A percentile compares a stretch with the other conserved stretches of the same genome.
These are phyloP conservation scores for Melikaiella ostensackeni DNA, from an alignment of 2,888 invertebrate species.

Conservation along the genomic window DNA sequence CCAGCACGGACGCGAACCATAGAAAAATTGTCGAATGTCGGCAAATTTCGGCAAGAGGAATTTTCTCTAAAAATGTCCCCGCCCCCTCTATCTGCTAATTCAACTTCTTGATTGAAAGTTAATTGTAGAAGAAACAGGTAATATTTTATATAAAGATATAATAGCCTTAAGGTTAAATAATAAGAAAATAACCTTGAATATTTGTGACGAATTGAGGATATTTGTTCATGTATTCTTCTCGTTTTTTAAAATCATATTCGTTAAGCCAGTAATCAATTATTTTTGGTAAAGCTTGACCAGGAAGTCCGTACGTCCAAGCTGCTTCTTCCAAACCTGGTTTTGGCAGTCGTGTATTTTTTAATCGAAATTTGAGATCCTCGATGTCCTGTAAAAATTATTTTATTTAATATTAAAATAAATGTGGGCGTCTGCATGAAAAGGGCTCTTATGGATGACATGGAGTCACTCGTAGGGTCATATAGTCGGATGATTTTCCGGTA, in stretches of 20 bases:
- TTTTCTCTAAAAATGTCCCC: no score
- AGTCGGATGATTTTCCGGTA: no score
- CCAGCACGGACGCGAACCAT: no score
- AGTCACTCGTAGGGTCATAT: no score
- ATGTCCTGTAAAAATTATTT: conserved; percentile 65
- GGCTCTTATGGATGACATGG: no score
- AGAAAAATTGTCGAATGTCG: no score
- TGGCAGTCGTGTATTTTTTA: conserved; percentile 68
- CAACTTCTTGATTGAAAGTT: not conserved
- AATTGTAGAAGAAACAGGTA: no score
- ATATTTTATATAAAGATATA: no score
- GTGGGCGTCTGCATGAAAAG: no score
- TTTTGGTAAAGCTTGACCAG: conserved; percentile 74
- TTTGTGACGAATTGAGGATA: conserved; percentile 75
- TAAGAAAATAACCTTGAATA: conserved; percentile 61
- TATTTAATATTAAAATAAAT: no score
- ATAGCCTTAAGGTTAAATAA: not conserved
- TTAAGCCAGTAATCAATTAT: conserved; percentile 79
- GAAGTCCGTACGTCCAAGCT: conserved; percentile 79
- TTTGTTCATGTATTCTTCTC: conserved; percentile 78
- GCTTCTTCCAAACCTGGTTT: conserved; percentile 58
- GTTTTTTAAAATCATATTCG: conserved; percentile 80
- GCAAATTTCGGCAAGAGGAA: no score
- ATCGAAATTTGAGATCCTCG: conserved; percentile 72
- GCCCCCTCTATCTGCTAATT: no score